Evolutionary conservation across 2,113 vertebrate species (phyloP), one percentile per base, ranked within the genome.

Genomic region (Acanthochromis polyacanthus): DNA sequence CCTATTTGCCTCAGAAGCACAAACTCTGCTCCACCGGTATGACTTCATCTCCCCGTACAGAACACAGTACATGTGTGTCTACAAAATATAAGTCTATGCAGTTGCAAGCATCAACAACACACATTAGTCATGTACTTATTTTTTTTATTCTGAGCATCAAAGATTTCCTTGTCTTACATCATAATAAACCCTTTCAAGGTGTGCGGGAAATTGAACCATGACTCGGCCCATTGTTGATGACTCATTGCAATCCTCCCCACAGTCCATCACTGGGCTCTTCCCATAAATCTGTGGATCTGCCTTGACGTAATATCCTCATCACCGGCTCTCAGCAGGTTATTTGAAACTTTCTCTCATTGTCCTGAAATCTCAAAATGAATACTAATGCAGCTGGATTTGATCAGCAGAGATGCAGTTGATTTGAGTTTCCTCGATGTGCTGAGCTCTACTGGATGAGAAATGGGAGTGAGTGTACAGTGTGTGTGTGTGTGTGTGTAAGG

Each of bases 321-420:
- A 81, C 15, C 50, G 55, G 38, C 46, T 81, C 67, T 63, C 70
- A 48, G 50, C 45, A 53, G 64, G 73, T 74, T 58, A 76, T 82
- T 75, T 66, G 52, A 82, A 80, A 79, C 85, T 78, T 88, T 78
- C 25, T 65, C 65, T 68, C 52, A 72, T 70, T 75, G 72, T 79
- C 64, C 53, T 20, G 53, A 82, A 80, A 78, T 17, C 65, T 80
- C 59, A 62, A 76, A 80, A 84, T 71, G 50, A 87, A 91, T 86
- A 80, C 51, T 70, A 71, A 90, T 80, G 78, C 66, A 43, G 57
- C 22, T 80, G 69, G 63, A 78, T 78, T 68, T 72, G 68, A 85
- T 86, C 70, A 78, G 80, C 10, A 43, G 38, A 79, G 61, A 78
- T 53, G 56, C 56, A 36, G 58, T 62, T 64, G 77, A 87, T 80